Conservation (phyloP, 2,797 vertebrate genomes). For the Denticeps clupeoides region DNA sequence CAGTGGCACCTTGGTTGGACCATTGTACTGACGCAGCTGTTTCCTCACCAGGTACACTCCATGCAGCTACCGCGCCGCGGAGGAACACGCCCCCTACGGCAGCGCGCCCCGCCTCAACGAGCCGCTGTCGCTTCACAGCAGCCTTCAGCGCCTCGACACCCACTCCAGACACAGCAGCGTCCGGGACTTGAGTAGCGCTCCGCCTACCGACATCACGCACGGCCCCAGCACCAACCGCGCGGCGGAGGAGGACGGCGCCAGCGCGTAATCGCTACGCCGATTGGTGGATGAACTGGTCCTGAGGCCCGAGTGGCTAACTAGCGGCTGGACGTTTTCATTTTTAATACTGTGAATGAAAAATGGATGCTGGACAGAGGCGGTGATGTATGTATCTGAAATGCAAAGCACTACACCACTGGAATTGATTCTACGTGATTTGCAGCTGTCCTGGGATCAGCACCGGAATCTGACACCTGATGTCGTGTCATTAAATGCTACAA, state of each 20-base stretch:
- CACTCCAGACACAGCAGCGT: slow-evolving; percentile 73
- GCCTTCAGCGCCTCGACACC: slow-evolving; percentile 74
- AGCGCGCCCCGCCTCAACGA: slow-evolving; percentile 79
- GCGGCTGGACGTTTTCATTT: slow-evolving; percentile 18
- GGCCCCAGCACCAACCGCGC: slow-evolving; percentile 72
- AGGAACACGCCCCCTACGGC: slow-evolving; percentile 76
- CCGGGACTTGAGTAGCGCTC: slow-evolving; percentile 58
- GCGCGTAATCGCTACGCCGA: slow-evolving; percentile 53
- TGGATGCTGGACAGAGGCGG: slow-evolving; percentile 22
- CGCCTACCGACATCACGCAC: slow-evolving; percentile 70
- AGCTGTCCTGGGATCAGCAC: slow-evolving; percentile 1
- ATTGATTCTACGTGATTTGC: no score
- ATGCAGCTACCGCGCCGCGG: slow-evolving; percentile 69
- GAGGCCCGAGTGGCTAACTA: neutral
- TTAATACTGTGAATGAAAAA: slow-evolving; percentile 48
- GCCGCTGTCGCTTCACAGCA: slow-evolving; percentile 76
- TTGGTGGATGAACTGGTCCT: neutral
- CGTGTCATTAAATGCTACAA: no score
- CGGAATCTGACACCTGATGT: slow-evolving; percentile 8
- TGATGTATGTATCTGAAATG: slow-evolving; percentile 2
- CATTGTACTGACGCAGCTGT: no score
- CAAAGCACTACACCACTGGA: neutral
- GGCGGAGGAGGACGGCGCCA: slow-evolving; percentile 74
- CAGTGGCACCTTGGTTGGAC: no score
- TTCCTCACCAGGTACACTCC: slow-evolving; percentile 61